Base-by-base conservation (phyloP, 35 echinoderm and acorn worm species). In the Amphiura filiformis region DNA sequence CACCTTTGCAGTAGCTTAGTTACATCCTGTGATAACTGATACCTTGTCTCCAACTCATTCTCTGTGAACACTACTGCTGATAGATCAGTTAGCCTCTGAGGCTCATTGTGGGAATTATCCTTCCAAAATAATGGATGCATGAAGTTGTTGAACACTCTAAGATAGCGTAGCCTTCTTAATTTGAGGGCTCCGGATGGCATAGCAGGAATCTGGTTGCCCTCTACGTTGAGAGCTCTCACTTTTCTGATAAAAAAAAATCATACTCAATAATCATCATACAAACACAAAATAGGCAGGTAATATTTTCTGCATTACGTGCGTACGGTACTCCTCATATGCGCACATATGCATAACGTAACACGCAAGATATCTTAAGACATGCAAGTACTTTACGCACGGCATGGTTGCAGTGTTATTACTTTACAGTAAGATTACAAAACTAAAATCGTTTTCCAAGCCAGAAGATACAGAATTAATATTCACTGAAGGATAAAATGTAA, bases 101-200 rank as follows among this genome's bases (percentile, higher is more conserved):
- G 96, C 20, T 88, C 85, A 78, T 98, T 98, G 36, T 85, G 86
- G 57, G 85, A 92, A 83, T 98, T 98, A 80, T 98, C 96, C 32
- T 76, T 94, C 96, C 96, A 98, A 30, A 98, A 92, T 38, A 94
- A 80, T 26, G 96, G 96, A 78, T 98, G 96, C 96, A 98, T 94
- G 86, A 94, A 98, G 82, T 98, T 98, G 79, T 98, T 98, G 70
- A 84, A 88, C 23, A 98, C 96, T 49, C 92, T 88, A 36, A 98
- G 83, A 77, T 94, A 91, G 47, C 84, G 82, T 34, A 98, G 78
- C 37, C 89, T 84, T 26, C 86, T 86, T 22, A 98, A 89, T 47
- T 98, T 98, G 30, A 98, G 87, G 41, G 85, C 79, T 49, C 86
- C 86, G 56, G 89, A 91, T 0, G 96, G 96, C 77, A 98, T 39